Conservation (phyloP, 2,113 vertebrate species). For the Pelusios castaneus region DNA sequence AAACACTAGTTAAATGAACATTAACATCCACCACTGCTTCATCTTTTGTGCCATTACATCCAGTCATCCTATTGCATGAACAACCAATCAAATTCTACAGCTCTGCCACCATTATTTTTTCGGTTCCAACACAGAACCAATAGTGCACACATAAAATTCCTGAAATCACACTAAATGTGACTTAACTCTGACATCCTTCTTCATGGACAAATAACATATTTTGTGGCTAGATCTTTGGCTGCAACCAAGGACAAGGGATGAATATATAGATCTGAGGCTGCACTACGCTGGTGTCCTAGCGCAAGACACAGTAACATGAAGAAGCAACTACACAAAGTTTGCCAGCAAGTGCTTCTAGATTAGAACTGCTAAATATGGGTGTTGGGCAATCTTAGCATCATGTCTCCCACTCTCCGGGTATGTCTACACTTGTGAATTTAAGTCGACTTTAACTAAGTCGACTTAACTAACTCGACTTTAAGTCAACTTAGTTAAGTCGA, state of each 20-base stretch:
- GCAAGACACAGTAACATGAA: neutral
- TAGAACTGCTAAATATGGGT: neutral
- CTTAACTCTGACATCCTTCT: neutral
- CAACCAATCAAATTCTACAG: neutral
- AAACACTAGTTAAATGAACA: neutral
- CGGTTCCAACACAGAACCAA: neutral
- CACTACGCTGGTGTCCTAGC: neutral
- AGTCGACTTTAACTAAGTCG: too few relatives aligned
- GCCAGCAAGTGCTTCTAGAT: neutral
- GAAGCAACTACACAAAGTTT: neutral
- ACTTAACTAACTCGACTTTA: too few relatives aligned
- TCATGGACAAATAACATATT: neutral
- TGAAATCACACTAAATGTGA: neutral
- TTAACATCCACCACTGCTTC: neutral
- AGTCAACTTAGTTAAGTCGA: too few relatives aligned
- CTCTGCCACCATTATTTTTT: rapidly evolving
- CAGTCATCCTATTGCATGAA: neutral
- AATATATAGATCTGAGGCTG: neutral
- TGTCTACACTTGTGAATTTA: too few relatives aligned
- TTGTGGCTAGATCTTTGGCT: neutral
- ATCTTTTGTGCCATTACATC: neutral
- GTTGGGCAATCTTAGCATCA: neutral
- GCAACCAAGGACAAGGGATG: neutral
- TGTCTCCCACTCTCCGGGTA: neutral
- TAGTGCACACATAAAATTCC: neutral